These are phyloP conservation scores for Mobula birostris DNA, from an alignment of 2,113 vertebrate species.

Conservation along the genomic window DNA sequence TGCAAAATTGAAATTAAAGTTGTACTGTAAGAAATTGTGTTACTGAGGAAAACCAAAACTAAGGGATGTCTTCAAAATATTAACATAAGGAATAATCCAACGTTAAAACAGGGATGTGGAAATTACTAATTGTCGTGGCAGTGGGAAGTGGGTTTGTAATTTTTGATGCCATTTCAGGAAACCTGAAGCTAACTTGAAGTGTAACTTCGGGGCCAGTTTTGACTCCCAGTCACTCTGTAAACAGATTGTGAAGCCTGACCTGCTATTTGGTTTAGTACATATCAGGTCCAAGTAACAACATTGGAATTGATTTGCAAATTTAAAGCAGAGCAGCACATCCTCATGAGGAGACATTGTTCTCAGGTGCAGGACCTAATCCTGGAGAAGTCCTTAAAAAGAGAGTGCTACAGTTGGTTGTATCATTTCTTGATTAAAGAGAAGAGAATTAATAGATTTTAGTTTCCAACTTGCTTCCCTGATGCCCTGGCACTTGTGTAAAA, in stretches of 20 bases:
- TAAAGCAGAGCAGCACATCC: background rate
- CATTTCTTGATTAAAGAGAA: background rate
- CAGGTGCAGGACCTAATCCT: background rate
- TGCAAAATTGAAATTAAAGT: background rate
- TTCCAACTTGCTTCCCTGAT: background rate
- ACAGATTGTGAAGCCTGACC: background rate
- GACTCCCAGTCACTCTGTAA: background rate
- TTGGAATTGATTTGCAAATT: background rate
- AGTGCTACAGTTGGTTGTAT: background rate
- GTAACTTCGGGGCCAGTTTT: background rate
- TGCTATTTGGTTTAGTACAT: background rate
- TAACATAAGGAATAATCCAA: too few species aligned
- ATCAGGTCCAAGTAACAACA: background rate
- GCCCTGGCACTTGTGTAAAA: background rate
- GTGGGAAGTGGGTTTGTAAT: too few species aligned
- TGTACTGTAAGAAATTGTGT: background rate
- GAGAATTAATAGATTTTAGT: background rate
- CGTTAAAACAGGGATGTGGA: background rate
- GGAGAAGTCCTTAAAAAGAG: background rate
- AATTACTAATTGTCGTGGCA: background rate
- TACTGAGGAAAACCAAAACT: background rate
- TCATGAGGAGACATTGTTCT: background rate
- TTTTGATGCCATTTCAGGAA: background rate
- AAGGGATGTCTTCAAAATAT: too few species aligned
- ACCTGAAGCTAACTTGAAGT: background rate